A percentile compares a stretch with the other conserved stretches of the same genome.
Conservation (phyloP, 2,888 invertebrate genomes). For the Hirtodrosophila alboralis region DNA sequence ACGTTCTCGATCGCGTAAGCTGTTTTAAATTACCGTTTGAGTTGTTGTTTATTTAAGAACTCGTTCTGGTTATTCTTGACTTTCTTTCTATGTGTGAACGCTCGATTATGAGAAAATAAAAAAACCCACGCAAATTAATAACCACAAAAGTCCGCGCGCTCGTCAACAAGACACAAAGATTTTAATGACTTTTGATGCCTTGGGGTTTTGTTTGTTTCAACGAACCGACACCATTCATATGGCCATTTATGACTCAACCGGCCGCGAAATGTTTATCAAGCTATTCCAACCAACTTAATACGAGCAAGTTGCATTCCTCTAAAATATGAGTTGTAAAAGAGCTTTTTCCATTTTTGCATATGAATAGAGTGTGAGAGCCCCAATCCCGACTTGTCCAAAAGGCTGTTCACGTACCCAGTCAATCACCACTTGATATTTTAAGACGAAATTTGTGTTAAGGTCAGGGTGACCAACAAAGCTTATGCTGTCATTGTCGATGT, state of each 20-base stretch:
- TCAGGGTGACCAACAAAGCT: slow-evolving; percentile 75
- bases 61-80: slow-evolving; percentile 63
- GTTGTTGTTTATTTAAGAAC: slow-evolving; percentile 33
- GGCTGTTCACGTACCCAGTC: slow-evolving; percentile 49
- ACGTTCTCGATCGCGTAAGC: slow-evolving; percentile 14
- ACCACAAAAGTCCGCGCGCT: slow-evolving; percentile 28
- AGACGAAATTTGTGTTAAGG: slow-evolving; percentile 73
- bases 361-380: slow-evolving; percentile 30
- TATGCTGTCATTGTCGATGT: slow-evolving; percentile 37
- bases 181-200: slow-evolving; percentile 55
- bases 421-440: slow-evolving; percentile 43
- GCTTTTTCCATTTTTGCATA: slow-evolving; percentile 38
- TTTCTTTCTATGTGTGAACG: slow-evolving; percentile 65
- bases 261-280: slow-evolving; percentile 27
- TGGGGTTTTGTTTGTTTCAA: slow-evolving; percentile 49
- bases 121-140: slow-evolving; percentile 59
- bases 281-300: slow-evolving; percentile 24
- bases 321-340: slow-evolving; percentile 23
- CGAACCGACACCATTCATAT: slow-evolving; percentile 36
- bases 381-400: slow-evolving; percentile 53
- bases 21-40: slow-evolving; percentile 9
- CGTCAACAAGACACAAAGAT: slow-evolving; percentile 37
- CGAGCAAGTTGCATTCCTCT: slow-evolving; percentile 14
- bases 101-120: slow-evolving; percentile 51
- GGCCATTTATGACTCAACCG: slow-evolving; percentile 43